These are phyloP conservation scores for Thamnaconus septentrionalis DNA, from an alignment of 2,113 vertebrate genomes.

Conservation along the genomic window DNA sequence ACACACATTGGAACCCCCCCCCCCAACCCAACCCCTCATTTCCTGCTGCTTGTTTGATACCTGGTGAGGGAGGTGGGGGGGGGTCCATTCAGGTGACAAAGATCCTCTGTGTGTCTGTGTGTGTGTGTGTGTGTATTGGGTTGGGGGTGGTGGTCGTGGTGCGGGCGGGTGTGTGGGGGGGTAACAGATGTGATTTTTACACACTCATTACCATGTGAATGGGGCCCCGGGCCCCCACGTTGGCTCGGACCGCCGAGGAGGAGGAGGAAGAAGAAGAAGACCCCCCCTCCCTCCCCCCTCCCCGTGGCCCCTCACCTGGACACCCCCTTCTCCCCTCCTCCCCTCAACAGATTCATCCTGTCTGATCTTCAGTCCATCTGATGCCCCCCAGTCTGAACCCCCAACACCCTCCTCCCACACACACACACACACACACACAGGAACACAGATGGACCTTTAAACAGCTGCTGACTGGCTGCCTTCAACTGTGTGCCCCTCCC, in stretches of 20 bases:
- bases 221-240: constrained; percentile 87
- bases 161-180: constrained; percentile 25
- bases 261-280: constrained; percentile 12
- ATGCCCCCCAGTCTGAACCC: constrained; percentile 85
- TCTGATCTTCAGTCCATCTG: constrained; percentile 99
- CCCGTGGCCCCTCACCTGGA: constrained; percentile 86
- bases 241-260: constrained; percentile 70
- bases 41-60: constrained; percentile 98
- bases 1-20: neutral
- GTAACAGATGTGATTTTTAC: constrained; percentile 98
- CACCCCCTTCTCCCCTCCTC: constrained; percentile 7
- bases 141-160: neutral
- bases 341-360: constrained; percentile 49
- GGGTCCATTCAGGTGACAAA: constrained; percentile 98
- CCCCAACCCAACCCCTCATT: constrained; percentile 65
- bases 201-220: constrained; percentile 99
- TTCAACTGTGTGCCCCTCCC: constrained; percentile 39
- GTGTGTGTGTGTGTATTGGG: constrained; percentile 12
- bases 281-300: constrained; percentile 8
- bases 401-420: constrained; percentile 72
- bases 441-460: constrained; percentile 65
- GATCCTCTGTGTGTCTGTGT: constrained; percentile 69
- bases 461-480: constrained; percentile 89
- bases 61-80: constrained; percentile 80
- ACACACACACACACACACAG: constrained; percentile 48